Percentiles rank a stretch among this genome's conserved stretches.
Evolutionary conservation across 2,113 vertebrate genomes (phyloP).

Genomic region (Etheostoma spectabile): DNA sequence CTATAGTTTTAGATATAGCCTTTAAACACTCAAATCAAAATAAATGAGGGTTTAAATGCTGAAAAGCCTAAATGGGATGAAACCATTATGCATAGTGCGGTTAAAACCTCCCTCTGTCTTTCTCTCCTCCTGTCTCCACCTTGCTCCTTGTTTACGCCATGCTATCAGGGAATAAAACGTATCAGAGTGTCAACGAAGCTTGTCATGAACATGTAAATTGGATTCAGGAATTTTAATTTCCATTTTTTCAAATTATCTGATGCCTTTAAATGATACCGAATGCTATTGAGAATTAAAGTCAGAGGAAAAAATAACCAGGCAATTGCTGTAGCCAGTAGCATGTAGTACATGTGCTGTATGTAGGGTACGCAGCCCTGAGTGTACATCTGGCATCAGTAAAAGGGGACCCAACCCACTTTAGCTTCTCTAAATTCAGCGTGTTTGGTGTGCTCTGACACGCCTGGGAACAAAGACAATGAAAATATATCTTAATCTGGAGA

Average conservation of each 20-base stretch:
- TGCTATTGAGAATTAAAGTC: slow-evolving; percentile 47
- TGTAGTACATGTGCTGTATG: not conserved
- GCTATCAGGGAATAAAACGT: slow-evolving; percentile 72
- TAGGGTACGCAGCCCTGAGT: not conserved
- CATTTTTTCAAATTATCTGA: slow-evolving; percentile 75
- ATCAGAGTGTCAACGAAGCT: slow-evolving; percentile 79
- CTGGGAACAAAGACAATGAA: slow-evolving; percentile 64
- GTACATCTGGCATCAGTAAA: slow-evolving; percentile 41
- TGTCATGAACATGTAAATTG: slow-evolving; percentile 79
- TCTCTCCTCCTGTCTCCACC: slow-evolving; percentile 16
- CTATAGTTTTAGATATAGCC: slow-evolving; percentile 59
- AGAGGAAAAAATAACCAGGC: slow-evolving; percentile 28
- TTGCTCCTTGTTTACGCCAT: slow-evolving; percentile 7
- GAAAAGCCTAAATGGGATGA: slow-evolving; percentile 41
- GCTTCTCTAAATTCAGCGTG: slow-evolving; percentile 44
- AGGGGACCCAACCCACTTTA: slow-evolving; percentile 15
- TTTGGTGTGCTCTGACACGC: slow-evolving; percentile 51
- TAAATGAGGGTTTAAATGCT: slow-evolving; percentile 45
- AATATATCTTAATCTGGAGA: slow-evolving; percentile 76
- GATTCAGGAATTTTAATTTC: slow-evolving; percentile 77
- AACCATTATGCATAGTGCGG: slow-evolving; percentile 29
- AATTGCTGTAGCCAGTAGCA: not conserved
- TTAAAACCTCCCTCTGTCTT: slow-evolving; percentile 9
- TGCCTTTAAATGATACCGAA: slow-evolving; percentile 65
- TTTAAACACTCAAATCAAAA: slow-evolving; percentile 53